phyloP scores from a whole-genome alignment of 2,888 invertebrate species.

The Leptopilina myrica region DNA sequence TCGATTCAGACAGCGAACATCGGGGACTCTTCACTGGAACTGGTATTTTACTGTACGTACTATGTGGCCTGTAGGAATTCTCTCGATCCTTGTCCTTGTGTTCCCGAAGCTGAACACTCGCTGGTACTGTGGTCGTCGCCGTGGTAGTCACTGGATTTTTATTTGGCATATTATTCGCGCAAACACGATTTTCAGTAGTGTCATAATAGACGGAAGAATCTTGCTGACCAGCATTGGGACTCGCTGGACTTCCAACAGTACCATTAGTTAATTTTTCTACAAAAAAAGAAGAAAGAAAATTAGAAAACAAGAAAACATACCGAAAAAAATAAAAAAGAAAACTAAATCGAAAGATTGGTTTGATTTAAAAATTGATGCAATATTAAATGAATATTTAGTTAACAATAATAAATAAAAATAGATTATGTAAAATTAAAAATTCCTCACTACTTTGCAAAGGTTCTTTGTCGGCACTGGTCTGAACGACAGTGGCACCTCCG shows the following conservation, averaged over 20 bases:
- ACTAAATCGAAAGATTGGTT: no score
- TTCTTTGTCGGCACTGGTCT: constrained; percentile 73
- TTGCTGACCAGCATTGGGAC: constrained; percentile 81
- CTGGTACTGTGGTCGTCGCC: constrained; percentile 63
- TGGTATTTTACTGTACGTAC: constrained; percentile 82
- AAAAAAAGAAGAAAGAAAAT: constrained; percentile 26
- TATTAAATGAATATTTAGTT: background rate
- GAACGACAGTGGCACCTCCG: constrained; percentile 73
- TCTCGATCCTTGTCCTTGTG: constrained; percentile 65
- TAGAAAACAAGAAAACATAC: background rate
- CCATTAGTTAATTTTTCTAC: constrained; percentile 74
- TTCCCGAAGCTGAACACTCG: constrained; percentile 64
- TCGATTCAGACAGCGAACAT: constrained; percentile 72
- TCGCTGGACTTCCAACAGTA: constrained; percentile 72
- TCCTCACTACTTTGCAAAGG: constrained; percentile 69
- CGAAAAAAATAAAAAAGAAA: no score
- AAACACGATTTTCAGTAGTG: constrained; percentile 83
- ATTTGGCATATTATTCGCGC: constrained; percentile 65
- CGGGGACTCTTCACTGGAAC: constrained; percentile 78
- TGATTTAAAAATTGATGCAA: no score
- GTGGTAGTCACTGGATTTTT: constrained; percentile 62
- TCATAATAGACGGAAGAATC: constrained; percentile 89
- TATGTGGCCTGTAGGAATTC: constrained; percentile 73
- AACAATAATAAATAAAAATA: background rate
- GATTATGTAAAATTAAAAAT: background rate